phyloP scores from a whole-genome alignment of 2,113 vertebrate species.

The Anseranas semipalmata region DNA sequence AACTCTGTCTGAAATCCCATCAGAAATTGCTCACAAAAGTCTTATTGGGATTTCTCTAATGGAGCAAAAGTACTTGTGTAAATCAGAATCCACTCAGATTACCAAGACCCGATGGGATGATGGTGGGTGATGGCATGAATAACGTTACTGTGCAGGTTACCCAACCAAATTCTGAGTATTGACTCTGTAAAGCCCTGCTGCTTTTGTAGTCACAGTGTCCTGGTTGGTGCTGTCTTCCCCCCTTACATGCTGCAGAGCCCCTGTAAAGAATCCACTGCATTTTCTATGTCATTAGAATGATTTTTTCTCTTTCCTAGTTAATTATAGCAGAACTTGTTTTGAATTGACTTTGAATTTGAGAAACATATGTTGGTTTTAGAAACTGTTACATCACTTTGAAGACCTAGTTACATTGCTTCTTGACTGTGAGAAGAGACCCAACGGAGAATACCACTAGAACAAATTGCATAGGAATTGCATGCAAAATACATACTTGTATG shows the following conservation, averaged over 20 bases:
- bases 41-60: neutral
- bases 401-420: neutral
- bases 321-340: neutral
- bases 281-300: neutral
- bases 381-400: neutral
- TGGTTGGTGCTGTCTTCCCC: neutral
- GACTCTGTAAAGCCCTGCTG: neutral
- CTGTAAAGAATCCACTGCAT: neutral
- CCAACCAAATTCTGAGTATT: neutral
- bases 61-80: neutral
- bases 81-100: neutral
- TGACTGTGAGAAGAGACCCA: neutral
- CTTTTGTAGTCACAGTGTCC: neutral
- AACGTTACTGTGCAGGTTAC: neutral
- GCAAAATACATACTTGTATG: neutral
- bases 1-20: neutral
- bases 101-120: neutral
- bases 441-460: neutral
- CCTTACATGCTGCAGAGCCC: neutral
- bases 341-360: neutral
- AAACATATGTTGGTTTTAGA: neutral
- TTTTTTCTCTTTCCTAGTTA: neutral
- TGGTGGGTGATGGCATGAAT: neutral
- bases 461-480: neutral
- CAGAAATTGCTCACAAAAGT: neutral